These are phyloP conservation scores for Zhengitettix transpicula DNA, from an alignment of 2,888 invertebrate species.

Conservation along the genomic window DNA sequence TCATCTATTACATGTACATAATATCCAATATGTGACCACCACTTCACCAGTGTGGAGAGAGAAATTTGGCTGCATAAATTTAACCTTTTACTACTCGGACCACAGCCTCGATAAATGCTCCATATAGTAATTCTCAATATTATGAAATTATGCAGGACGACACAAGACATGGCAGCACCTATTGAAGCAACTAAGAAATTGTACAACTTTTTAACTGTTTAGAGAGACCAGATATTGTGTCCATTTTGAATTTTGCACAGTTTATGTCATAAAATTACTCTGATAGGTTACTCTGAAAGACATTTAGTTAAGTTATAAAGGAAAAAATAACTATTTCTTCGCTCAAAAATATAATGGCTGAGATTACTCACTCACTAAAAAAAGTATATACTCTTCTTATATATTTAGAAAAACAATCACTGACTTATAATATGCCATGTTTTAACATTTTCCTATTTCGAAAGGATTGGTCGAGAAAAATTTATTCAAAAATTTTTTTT, in stretches of 20 bases:
- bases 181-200: slow-evolving; percentile 9
- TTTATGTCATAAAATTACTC: slow-evolving; percentile 5
- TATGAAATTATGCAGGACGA: slow-evolving; percentile 7
- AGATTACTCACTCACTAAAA: slow-evolving; percentile 11
- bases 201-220: neutral
- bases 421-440: neutral
- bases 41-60: neutral
- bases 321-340: slow-evolving; percentile 7
- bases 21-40: neutral
- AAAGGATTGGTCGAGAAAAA: neutral
- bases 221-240: slow-evolving; percentile 3
- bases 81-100: neutral
- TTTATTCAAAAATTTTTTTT: neutral
- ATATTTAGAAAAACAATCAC: slow-evolving; percentile 6
- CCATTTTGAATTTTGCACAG: slow-evolving; percentile 1
- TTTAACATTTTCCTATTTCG: neutral
- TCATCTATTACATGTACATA: neutral
- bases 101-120: slow-evolving; percentile 6
- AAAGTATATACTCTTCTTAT: slow-evolving; percentile 4
- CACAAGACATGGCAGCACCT: slow-evolving; percentile 11
- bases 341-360: slow-evolving; percentile 9
- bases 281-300: slow-evolving; percentile 12
- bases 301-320: slow-evolving; percentile 7
- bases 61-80: slow-evolving; percentile 2
- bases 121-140: slow-evolving; percentile 2